These are phyloP conservation scores for Drosophila subobscura DNA, from an alignment of 1,140 invertebrate species.

Conservation along the genomic window DNA sequence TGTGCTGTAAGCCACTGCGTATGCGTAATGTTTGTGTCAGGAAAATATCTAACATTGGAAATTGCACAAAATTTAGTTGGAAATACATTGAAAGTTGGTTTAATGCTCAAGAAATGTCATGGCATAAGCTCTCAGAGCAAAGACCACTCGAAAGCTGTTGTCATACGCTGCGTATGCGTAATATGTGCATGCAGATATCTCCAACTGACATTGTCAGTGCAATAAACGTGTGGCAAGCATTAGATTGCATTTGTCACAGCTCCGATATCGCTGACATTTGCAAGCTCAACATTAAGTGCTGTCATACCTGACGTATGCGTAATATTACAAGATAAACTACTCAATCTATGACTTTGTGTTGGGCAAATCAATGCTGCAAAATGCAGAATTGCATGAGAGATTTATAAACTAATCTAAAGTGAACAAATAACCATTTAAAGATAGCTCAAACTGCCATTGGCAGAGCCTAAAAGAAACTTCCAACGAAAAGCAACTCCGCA, in stretches of 20 bases:
- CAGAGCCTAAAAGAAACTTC: too few relatives aligned
- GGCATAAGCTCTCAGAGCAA: too few relatives aligned
- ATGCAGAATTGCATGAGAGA: too few relatives aligned
- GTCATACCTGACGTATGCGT: background rate
- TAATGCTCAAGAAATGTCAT: background rate
- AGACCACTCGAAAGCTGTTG: too few relatives aligned
- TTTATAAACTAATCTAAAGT: background rate
- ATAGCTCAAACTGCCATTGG: background rate
- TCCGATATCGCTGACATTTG: too few relatives aligned
- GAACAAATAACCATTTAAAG: background rate
- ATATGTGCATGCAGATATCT: slow-evolving; percentile 4
- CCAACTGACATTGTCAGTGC: too few relatives aligned
- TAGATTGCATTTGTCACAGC: too few relatives aligned
- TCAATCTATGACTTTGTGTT: too few relatives aligned
- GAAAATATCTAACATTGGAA: background rate
- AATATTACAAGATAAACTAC: background rate
- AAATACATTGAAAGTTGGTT: background rate
- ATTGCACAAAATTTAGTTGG: background rate
- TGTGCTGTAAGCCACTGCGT: background rate
- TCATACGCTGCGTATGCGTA: slow-evolving; percentile 10
- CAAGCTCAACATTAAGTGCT: too few relatives aligned
- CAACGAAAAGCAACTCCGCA: too few relatives aligned
- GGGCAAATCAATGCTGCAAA: too few relatives aligned
- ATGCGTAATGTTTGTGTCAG: slow-evolving; percentile 6
- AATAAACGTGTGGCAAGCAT: too few relatives aligned